Conservation (phyloP, 2,797 vertebrate genomes). For the Natrix natrix region DNA sequence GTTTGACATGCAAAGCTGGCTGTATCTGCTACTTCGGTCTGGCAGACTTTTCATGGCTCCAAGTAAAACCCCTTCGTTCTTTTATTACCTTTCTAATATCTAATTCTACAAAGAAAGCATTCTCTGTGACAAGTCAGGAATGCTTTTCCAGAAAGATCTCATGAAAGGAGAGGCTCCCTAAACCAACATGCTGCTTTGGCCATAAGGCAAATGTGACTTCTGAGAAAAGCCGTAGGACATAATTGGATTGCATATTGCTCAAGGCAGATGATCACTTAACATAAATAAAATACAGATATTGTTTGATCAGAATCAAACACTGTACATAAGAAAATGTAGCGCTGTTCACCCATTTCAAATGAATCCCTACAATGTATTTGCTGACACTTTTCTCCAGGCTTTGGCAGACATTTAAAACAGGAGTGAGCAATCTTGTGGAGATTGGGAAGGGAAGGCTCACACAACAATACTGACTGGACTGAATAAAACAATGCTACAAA, state of each 20-base stretch:
- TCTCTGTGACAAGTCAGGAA: background rate
- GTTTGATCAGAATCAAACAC: conserved; percentile 7
- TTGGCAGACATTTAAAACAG: background rate
- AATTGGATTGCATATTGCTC: background rate
- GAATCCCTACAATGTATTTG: background rate
- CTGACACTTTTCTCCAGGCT: background rate
- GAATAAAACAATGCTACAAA: background rate
- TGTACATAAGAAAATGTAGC: background rate
- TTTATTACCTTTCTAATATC: background rate
- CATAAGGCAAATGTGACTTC: background rate
- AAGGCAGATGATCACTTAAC: background rate
- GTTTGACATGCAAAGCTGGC: background rate
- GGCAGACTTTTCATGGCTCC: background rate
- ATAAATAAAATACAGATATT: conserved; percentile 3
- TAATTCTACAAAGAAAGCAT: background rate
- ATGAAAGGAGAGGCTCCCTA: background rate
- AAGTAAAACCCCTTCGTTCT: background rate
- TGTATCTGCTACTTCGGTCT: background rate
- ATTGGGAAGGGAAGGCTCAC: background rate
- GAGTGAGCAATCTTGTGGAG: background rate
- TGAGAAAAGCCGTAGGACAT: background rate
- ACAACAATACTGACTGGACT: background rate
- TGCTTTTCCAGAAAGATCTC: background rate
- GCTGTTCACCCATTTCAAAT: background rate
- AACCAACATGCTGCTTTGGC: background rate